Conservation (phyloP, 2,113 vertebrate genomes). For the Notarius quadriscutis region DNA sequence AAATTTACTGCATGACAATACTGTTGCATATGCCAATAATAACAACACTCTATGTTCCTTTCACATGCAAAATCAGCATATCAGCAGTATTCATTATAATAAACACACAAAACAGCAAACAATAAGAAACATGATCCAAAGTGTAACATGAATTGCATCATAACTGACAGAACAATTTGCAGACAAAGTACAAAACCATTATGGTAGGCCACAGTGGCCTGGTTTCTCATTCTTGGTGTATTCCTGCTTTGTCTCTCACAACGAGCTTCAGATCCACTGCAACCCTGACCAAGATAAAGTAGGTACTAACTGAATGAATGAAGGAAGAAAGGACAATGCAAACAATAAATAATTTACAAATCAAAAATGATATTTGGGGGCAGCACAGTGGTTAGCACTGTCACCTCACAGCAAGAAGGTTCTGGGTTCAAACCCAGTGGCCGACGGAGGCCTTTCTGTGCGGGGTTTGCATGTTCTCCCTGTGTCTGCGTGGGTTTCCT, state of each 20-base stretch:
- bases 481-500: no score
- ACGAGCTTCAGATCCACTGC: background rate
- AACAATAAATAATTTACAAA: background rate
- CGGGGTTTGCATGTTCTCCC: no score
- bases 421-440: no score
- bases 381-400: no score
- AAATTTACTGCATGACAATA: constrained; percentile 9
- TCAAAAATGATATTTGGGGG: background rate
- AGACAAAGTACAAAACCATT: background rate
- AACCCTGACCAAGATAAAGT: background rate
- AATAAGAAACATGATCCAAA: background rate
- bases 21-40: background rate
- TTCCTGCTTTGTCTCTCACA: background rate
- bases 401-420: no score
- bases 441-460: no score
- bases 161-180: constrained; percentile 8
- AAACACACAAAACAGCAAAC: background rate
- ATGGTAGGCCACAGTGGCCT: background rate
- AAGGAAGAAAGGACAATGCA: background rate
- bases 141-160: background rate
- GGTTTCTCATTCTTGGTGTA: background rate
- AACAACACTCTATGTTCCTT: background rate
- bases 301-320: background rate
- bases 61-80: constrained; percentile 23
- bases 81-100: constrained; percentile 3